phyloP scores from a whole-genome alignment of 2,797 vertebrate genomes.

The Champsocephalus gunnari region DNA sequence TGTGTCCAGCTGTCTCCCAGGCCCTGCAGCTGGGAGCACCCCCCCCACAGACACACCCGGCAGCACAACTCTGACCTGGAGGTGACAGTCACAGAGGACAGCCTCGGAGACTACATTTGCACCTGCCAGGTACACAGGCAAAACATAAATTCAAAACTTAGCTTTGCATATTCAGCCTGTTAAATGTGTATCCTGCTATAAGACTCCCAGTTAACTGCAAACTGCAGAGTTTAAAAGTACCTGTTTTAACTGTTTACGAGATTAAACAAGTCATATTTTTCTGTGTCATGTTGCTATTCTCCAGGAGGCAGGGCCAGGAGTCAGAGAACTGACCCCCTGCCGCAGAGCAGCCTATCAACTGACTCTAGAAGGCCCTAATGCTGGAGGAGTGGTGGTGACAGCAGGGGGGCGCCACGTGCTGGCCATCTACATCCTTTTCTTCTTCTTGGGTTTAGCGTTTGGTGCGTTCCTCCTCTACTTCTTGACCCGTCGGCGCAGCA shows the following conservation, averaged over 20 bases:
- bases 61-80: slow-evolving; percentile 84
- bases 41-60: slow-evolving; percentile 78
- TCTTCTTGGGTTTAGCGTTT: slow-evolving; percentile 58
- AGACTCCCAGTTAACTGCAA: not conserved
- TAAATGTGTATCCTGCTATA: not conserved
- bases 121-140: slow-evolving; percentile 82
- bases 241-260: too few species aligned
- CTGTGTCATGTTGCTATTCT: not conserved
- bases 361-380: slow-evolving; percentile 70
- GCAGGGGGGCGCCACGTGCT: slow-evolving; percentile 71
- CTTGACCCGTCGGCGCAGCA: slow-evolving; percentile 19
- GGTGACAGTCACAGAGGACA: slow-evolving; percentile 82
- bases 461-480: slow-evolving; percentile 55
- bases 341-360: slow-evolving; percentile 84
- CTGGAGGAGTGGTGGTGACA: slow-evolving; percentile 30
- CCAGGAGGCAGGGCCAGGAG: slow-evolving; percentile 69
- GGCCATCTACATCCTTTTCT: slow-evolving; percentile 83
- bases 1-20: slow-evolving; percentile 87
- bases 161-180: not conserved
- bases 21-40: slow-evolving; percentile 86
- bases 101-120: slow-evolving; percentile 86
- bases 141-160: not conserved
- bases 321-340: slow-evolving; percentile 75
- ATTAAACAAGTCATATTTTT: not conserved
- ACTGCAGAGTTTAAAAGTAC: too few species aligned